Evolutionary conservation across 37 sponge, comb jelly and placozoan species (phyloP).

Genomic region (Halichondria panicea): DNA sequence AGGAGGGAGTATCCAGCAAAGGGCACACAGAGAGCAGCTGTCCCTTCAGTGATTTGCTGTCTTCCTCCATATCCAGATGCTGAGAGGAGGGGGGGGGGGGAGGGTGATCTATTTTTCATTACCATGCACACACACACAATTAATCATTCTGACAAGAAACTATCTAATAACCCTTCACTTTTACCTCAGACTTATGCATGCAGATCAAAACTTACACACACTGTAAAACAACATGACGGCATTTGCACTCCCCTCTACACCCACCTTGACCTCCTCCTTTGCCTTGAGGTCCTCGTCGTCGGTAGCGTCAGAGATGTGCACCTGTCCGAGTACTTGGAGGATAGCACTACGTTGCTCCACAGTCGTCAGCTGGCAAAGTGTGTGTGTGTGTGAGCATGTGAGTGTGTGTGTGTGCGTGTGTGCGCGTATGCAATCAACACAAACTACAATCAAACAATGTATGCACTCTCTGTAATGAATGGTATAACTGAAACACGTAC

Average conservation of each 20-base stretch:
- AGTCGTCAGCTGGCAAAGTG: slow-evolving; percentile 25
- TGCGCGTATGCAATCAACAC: neutral
- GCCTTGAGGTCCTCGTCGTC: slow-evolving; percentile 67
- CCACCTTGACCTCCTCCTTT: slow-evolving; percentile 57
- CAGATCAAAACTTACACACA: neutral
- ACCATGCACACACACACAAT: neutral
- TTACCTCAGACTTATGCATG: neutral
- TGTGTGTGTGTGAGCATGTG: neutral
- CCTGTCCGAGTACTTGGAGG: slow-evolving; percentile 73
- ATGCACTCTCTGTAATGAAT: neutral
- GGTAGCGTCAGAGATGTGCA: slow-evolving; percentile 65
- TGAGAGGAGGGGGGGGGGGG: neutral
- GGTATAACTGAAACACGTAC: neutral
- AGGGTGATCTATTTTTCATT: neutral
- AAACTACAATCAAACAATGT: neutral
- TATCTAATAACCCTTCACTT: neutral
- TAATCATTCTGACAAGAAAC: neutral
- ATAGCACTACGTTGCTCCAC: slow-evolving; percentile 52
- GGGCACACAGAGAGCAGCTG: slow-evolving; percentile 71
- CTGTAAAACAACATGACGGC: neutral
- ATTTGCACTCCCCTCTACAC: neutral
- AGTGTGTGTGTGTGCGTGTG: neutral
- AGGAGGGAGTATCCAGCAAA: slow-evolving; percentile 55
- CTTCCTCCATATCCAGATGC: slow-evolving; percentile 68
- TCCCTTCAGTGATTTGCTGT: slow-evolving; percentile 62